Base-by-base conservation (phyloP, 2,113 vertebrate species). In the Syrmaticus mikado region DNA sequence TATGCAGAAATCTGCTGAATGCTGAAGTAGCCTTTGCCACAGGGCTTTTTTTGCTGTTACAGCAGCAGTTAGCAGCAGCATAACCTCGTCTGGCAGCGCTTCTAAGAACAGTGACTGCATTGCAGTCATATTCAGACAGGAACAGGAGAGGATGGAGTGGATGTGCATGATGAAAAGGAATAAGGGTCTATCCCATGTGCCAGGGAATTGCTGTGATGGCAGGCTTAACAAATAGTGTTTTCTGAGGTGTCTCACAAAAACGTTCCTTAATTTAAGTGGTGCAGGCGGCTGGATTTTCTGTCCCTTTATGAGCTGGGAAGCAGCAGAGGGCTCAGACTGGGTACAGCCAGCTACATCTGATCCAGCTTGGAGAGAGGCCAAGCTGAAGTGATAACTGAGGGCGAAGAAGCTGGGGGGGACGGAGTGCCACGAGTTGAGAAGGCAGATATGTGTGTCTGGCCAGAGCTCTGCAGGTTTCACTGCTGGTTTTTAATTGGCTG, bases 1-100 rank as follows among this genome's bases (percentile, higher is more conserved):
- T 80, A 25, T 16, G 32, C n/a, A 85, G 41, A 82, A 85, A 90
- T 90, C 60, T 94, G 92, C 79, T 87, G 85, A 91, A 52, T 94
- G 92, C 75, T 87, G 82, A 90, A 60, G 68, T 43, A 85, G 68
- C 66, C 80, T 85, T 94, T 64, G 17, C 85, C 62, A 40, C 38
- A 58, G 45, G 82, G 79, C 19, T 68, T 87, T 58, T 58, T 94
- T 74, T 87, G 36, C 88, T 94, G 83, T 90, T 75, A 45, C 92
- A 74, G 85, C 95, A 95, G 90, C 72, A 89, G 84, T 64, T 89
- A 87, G 85, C 85, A n/a, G 72, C 41, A 83, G 68, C 65, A 87
- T 83, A 83, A 90, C 82, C 65, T 60, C n/a, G 65, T 2, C 90
- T 93, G 93, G 90, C 92, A 91, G 75, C 9, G 32, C 68, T 70